phyloP scores from a whole-genome alignment of 2,888 invertebrate species.

The Drosophila paucipuncta region DNA sequence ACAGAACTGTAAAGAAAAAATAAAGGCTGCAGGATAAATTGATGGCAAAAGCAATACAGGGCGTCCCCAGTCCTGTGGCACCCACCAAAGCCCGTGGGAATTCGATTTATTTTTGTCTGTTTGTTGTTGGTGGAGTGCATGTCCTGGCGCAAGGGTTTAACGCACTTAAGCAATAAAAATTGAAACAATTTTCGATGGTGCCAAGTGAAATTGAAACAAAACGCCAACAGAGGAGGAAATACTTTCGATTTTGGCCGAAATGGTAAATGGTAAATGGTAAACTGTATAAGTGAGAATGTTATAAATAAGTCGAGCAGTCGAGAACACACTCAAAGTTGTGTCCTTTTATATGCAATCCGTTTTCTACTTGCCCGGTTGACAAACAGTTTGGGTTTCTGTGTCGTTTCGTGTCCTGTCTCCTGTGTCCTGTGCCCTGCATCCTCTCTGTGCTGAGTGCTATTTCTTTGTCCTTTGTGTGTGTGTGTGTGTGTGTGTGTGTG shows the following conservation, averaged over 20 bases:
- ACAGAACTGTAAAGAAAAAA: conserved; percentile 38
- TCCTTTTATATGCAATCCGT: conserved; percentile 65
- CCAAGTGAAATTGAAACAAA: conserved; percentile 79
- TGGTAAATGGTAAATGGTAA: conserved; percentile 46
- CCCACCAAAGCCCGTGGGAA: conserved; percentile 3
- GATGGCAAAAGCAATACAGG: conserved; percentile 67
- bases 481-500: background rate
- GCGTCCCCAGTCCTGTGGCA: conserved; percentile 3
- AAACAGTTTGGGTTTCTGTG: conserved; percentile 64
- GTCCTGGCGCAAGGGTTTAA: conserved; percentile 73
- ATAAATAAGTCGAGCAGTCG: conserved; percentile 72
- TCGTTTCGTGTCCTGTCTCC: conserved; percentile 18
- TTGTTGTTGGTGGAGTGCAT: conserved; percentile 47
- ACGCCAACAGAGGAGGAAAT: conserved; percentile 58
- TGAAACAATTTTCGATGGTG: conserved; percentile 78
- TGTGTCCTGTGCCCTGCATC: conserved; percentile 6
- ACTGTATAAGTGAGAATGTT: conserved; percentile 74
- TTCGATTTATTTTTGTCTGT: conserved; percentile 2
- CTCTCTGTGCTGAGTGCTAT: conserved; percentile 16
- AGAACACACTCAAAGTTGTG: conserved; percentile 44
- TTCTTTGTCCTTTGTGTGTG: background rate
- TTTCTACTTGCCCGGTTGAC: conserved; percentile 53
- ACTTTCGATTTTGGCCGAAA: conserved; percentile 66
- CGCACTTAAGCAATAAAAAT: conserved; percentile 82
- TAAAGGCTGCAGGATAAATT: conserved; percentile 65